These are phyloP conservation scores for Hirtodrosophila cameraria DNA, from an alignment of 2,888 invertebrate species.

Conservation along the genomic window DNA sequence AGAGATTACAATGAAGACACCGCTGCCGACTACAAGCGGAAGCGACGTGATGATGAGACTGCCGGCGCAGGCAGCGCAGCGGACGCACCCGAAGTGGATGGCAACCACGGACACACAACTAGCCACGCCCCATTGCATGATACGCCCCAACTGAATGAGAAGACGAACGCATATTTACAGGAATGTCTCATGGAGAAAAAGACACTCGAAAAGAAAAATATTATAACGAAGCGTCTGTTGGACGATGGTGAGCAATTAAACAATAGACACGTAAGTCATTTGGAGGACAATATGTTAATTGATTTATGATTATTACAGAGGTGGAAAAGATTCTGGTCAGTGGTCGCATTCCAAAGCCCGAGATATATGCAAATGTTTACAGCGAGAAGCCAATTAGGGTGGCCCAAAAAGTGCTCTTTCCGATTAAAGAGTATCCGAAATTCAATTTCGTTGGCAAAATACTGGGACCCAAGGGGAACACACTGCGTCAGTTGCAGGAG, in stretches of 20 bases:
- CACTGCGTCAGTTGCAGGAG: constrained; percentile 94
- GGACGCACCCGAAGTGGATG: constrained; percentile 70
- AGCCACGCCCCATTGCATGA: constrained; percentile 75
- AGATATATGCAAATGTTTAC: constrained; percentile 82
- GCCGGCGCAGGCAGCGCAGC: constrained; percentile 58
- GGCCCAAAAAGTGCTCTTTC: constrained; percentile 82
- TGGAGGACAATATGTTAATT: background rate
- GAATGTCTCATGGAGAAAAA: constrained; percentile 90
- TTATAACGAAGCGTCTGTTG: constrained; percentile 88
- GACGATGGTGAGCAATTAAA: constrained; percentile 86
- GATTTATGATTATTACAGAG: constrained; percentile 57
- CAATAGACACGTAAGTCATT: constrained; percentile 10
- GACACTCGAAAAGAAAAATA: constrained; percentile 88
- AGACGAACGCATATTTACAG: constrained; percentile 90
- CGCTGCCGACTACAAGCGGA: constrained; percentile 81
- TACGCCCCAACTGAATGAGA: constrained; percentile 86
- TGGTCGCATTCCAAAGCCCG: constrained; percentile 86
- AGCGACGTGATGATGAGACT: constrained; percentile 81
- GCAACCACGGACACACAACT: constrained; percentile 60
- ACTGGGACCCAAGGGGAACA: constrained; percentile 96
- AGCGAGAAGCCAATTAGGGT: constrained; percentile 83
- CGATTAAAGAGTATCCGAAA: constrained; percentile 83
- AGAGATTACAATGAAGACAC: constrained; percentile 82
- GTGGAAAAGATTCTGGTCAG: constrained; percentile 92
- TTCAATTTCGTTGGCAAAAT: constrained; percentile 98